phyloP scores from a whole-genome alignment of 2,888 invertebrate genomes.

The Caenorhabditis uteleia region DNA sequence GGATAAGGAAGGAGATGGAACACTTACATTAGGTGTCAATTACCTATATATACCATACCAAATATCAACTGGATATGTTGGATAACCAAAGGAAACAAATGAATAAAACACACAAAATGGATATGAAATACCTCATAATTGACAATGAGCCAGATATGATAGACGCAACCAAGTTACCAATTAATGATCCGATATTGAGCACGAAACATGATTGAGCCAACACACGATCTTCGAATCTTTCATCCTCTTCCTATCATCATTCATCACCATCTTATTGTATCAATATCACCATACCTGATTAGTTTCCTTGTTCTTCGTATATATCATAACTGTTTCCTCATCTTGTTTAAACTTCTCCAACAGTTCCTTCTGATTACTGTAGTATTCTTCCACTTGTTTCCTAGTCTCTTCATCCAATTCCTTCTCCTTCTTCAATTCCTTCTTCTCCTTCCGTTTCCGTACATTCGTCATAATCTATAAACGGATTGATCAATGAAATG shows the following conservation, averaged over 20 bases:
- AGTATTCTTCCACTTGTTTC: conserved; percentile 19
- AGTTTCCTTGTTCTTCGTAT: too few species aligned
- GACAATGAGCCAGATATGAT: conserved; percentile 43
- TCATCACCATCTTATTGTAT: background rate
- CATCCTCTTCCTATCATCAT: conserved; percentile 24
- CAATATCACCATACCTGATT: background rate
- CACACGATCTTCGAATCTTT: conserved; percentile 27
- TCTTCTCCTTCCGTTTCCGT: conserved; percentile 19
- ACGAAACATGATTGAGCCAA: conserved; percentile 33
- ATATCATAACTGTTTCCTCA: conserved; percentile 26
- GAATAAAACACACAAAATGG: too few species aligned
- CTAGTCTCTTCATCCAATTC: conserved; percentile 2
- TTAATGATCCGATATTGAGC: conserved; percentile 32
- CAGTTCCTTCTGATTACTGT: conserved; percentile 21
- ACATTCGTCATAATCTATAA: too few species aligned
- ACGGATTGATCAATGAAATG: too few species aligned
- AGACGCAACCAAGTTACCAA: conserved; percentile 40
- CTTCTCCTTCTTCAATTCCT: conserved; percentile 3
- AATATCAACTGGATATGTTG: background rate
- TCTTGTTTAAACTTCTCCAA: conserved; percentile 24
- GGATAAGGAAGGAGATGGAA: background rate
- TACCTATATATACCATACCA: background rate
- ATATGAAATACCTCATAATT: conserved; percentile 35
- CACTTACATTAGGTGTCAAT: background rate
- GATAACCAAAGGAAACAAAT: too few species aligned